phyloP scores from a whole-genome alignment of 2,888 invertebrate species.

The Galerucella calmariensis region DNA sequence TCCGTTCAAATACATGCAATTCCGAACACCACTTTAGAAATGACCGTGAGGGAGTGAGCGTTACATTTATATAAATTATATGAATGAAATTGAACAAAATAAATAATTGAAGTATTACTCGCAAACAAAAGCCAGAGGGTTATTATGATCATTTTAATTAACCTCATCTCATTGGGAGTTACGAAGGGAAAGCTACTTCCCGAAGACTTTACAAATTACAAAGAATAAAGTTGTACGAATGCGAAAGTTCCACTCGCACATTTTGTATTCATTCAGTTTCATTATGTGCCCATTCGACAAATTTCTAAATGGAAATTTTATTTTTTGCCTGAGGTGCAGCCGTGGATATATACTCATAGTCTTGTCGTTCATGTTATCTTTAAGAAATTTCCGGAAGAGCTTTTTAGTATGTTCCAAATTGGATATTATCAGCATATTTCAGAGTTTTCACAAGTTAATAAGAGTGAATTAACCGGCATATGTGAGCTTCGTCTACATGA shows the following conservation, averaged over 20 bases:
- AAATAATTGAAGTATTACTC: background rate
- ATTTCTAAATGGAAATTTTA: conserved; percentile 26
- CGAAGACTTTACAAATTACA: conserved; percentile 24
- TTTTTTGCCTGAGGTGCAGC: conserved; percentile 5
- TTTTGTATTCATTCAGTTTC: conserved; percentile 27
- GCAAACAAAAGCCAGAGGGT: background rate
- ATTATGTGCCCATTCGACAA: conserved; percentile 25
- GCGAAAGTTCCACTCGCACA: conserved; percentile 17
- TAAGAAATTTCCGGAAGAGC: background rate
- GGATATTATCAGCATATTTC: no score
- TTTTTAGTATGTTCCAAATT: background rate
- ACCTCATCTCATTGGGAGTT: conserved; percentile 12
- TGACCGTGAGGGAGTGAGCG: no score
- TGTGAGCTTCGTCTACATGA: no score
- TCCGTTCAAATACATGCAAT: no score
- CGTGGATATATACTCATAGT: conserved; percentile 3
- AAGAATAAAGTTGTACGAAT: conserved; percentile 15
- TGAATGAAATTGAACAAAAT: no score
- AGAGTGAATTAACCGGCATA: no score
- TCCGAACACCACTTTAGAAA: no score
- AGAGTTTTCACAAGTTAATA: no score
- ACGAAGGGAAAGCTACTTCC: conserved; percentile 16
- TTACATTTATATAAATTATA: no score
- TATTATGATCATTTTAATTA: conserved; percentile 18
- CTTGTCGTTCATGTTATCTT: conserved; percentile 21